These are phyloP conservation scores for Hoplias malabaricus DNA, from an alignment of 2,113 vertebrate genomes.

Conservation along the genomic window DNA sequence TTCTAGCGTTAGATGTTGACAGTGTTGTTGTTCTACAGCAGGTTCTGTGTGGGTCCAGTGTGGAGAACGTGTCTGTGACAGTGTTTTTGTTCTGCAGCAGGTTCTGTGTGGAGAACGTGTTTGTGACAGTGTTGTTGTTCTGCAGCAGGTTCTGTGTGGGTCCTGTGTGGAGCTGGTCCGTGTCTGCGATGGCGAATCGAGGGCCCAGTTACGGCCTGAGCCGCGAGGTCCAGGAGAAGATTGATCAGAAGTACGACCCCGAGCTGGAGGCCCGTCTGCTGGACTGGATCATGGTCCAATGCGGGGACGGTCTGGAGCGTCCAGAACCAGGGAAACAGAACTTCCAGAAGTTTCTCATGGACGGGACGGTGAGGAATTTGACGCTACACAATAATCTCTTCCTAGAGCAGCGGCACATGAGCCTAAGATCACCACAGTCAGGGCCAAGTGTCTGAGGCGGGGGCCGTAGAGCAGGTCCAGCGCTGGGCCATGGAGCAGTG, in stretches of 20 bases:
- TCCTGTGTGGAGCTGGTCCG: background rate
- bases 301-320: conserved; percentile 66
- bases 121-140: background rate
- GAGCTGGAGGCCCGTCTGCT: conserved; percentile 81
- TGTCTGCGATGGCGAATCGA: conserved; percentile 81
- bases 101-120: no score
- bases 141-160: background rate
- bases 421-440: no score
- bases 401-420: no score
- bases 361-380: conserved; percentile 79
- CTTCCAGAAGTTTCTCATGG: conserved; percentile 86
- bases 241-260: conserved; percentile 79
- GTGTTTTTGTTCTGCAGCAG: no score
- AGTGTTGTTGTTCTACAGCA: no score
- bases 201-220: conserved; percentile 84
- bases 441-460: no score
- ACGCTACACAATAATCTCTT: no score
- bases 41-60: no score
- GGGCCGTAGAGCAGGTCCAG: no score
- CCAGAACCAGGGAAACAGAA: conserved; percentile 74
- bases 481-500: no score
- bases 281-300: conserved; percentile 82
- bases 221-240: conserved; percentile 87
- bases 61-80: no score
- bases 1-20: no score